Conservation (phyloP, 2,113 vertebrate species). For the Forbesichthys agassizii region DNA sequence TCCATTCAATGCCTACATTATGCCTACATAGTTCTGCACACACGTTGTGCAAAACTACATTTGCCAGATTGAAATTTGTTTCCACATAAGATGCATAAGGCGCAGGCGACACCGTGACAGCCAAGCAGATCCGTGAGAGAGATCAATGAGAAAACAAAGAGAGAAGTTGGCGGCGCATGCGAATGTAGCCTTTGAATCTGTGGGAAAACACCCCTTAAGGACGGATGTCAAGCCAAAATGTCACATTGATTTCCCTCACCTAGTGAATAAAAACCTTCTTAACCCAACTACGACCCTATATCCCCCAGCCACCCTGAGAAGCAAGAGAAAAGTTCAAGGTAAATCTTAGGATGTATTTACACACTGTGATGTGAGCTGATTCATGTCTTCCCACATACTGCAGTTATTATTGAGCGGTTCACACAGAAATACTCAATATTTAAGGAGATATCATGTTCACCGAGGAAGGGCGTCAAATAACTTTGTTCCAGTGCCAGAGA, state of each 20-base stretch:
- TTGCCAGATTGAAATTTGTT: not conserved
- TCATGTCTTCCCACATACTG: too few relatives aligned
- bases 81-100: conserved; percentile 1
- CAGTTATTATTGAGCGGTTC: too few relatives aligned
- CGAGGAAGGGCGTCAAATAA: too few relatives aligned
- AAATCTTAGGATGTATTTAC: not conserved
- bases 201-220: not conserved
- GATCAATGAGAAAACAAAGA: not conserved
- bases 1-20: too few relatives aligned
- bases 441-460: too few relatives aligned
- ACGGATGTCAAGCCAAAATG: conserved; percentile 16
- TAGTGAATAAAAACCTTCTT: conserved; percentile 3
- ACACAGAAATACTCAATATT: too few relatives aligned
- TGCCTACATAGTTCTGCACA: too few relatives aligned
- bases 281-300: not conserved
- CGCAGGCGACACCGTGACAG: not conserved
- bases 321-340: not conserved
- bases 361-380: too few relatives aligned
- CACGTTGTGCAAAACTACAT: too few relatives aligned
- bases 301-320: not conserved
- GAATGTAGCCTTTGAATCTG: not conserved
- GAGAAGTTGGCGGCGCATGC: not conserved
- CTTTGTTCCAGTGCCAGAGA: too few relatives aligned
- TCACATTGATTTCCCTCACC: conserved; percentile 22
- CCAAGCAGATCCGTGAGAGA: not conserved